Base-by-base conservation (phyloP, 2,113 vertebrate genomes). In the Isichthys henryi region DNA sequence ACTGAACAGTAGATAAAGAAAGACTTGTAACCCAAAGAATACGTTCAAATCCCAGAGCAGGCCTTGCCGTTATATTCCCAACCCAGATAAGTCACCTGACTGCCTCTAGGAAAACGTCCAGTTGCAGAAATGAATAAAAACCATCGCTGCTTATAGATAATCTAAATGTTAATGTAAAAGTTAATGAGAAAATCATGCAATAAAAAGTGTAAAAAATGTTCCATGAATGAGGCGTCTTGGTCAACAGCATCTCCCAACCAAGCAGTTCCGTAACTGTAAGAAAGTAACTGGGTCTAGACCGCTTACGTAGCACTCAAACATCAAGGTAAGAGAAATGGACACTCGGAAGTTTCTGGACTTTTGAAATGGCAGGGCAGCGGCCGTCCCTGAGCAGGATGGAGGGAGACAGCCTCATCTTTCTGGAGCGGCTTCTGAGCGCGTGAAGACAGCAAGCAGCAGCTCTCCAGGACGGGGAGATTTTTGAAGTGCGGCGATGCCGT, bases 401-500 rank as follows among this genome's bases (percentile, higher is more conserved):
- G 74, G 70, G 35, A 45, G 52, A n/a, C 62, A 4, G 48, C 83
- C 83, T 74, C 31, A 5, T 11, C 48, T 4, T 19, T 74, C 43
- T 4, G 58, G 83, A 70, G 80, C 56, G 49, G 27, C 56, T 48
- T 70, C 31, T 88, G 35, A 70, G 89, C 39, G 11, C 13, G 53
- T 43, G n/a, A 35, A 66, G 52, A 66, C 52, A 31, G 80, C 56
- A 13, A 31, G 50, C 89, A 80, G 53, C 83, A 48, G 90, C 82
- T 88, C 70, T 88, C 43, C 88, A 31, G 43, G 50, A 74, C 19
- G 48, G 88, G 91, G 88, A 82, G 87, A 88, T 89, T 86, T 89
- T 89, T 88, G 89, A 90, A 91, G 89, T 88, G 21, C 3, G 43
- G 27, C 77, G 83, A 89, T 58, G 84, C 21, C 31, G 88, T 92